Conservation (phyloP, 1,140 invertebrate species). For the Choristoneura fumiferana region DNA sequence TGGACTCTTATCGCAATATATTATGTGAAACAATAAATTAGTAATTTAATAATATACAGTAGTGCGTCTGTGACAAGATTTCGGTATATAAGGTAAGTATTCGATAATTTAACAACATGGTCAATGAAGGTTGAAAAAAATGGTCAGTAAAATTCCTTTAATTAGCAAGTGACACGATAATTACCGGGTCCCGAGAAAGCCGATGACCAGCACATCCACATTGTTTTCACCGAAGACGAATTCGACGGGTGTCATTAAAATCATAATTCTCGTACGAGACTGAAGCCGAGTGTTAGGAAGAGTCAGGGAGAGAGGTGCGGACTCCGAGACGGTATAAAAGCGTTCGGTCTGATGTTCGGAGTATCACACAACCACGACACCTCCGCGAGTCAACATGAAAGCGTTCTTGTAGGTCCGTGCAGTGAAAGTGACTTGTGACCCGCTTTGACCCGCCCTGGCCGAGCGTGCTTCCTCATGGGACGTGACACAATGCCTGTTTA, state of each 20-base stretch:
- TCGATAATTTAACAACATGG: too few species aligned
- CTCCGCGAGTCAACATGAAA: constrained; percentile 77
- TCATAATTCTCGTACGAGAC: constrained; percentile 72
- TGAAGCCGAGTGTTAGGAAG: constrained; percentile 76
- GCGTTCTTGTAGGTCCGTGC: constrained; percentile 74
- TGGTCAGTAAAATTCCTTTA: not conserved
- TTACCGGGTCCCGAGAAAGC: constrained; percentile 42
- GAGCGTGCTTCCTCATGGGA: not conserved
- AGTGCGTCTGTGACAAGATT: too few species aligned
- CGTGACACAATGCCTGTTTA: constrained; percentile 2
- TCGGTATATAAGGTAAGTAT: too few species aligned
- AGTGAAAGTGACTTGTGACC: constrained; percentile 72
- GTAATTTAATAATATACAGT: too few species aligned
- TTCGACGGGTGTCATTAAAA: constrained; percentile 73
- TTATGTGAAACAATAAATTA: too few species aligned
- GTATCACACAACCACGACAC: constrained; percentile 72
- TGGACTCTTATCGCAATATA: too few species aligned
- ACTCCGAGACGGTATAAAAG: constrained; percentile 64
- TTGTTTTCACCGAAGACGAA: constrained; percentile 73
- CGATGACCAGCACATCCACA: constrained; percentile 47
- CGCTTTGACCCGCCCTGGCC: constrained; percentile 45
- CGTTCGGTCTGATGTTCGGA: constrained; percentile 50
- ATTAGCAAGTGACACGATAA: constrained; percentile 34
- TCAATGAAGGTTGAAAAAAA: too few species aligned
- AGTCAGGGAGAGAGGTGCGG: constrained; percentile 71